Evolutionary conservation across 2,888 invertebrate species (phyloP).

Genomic region (Nasonia oneida): DNA sequence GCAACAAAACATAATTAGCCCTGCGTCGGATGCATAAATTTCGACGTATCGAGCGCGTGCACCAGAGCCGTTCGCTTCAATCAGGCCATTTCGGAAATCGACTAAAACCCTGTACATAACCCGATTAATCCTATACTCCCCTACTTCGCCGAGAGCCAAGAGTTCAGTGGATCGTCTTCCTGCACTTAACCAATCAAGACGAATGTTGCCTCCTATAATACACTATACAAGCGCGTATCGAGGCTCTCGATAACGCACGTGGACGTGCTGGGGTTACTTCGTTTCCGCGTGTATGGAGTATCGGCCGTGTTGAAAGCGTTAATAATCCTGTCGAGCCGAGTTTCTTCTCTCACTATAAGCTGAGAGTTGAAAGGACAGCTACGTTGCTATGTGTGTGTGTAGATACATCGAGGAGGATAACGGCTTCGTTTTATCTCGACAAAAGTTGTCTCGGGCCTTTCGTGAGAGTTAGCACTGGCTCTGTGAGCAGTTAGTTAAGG

Average conservation of each 20-base stretch:
- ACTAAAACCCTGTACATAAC: slow-evolving; percentile 41
- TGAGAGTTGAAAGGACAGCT: slow-evolving; percentile 16
- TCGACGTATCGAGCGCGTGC: background rate
- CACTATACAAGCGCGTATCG: background rate
- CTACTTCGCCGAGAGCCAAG: background rate
- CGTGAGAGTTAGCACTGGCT: background rate
- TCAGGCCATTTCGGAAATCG: slow-evolving; percentile 9
- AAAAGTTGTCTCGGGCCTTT: background rate
- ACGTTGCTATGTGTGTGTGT: background rate
- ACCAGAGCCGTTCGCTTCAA: background rate
- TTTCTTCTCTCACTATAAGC: background rate
- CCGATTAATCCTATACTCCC: slow-evolving; percentile 23
- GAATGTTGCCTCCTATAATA: background rate
- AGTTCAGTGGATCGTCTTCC: background rate
- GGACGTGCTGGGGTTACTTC: background rate
- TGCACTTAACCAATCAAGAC: slow-evolving; percentile 46
- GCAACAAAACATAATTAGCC: slow-evolving; percentile 25
- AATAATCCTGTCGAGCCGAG: background rate
- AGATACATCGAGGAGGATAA: background rate
- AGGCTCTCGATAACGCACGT: background rate
- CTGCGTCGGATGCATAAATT: slow-evolving; percentile 46
- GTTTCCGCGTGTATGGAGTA: background rate
- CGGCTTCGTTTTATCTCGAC: background rate
- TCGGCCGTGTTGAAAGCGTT: background rate
- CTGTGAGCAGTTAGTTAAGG: background rate